phyloP scores from a whole-genome alignment of 53 echinoderm and acorn worm genomes.

The Patiria pectinifera region DNA sequence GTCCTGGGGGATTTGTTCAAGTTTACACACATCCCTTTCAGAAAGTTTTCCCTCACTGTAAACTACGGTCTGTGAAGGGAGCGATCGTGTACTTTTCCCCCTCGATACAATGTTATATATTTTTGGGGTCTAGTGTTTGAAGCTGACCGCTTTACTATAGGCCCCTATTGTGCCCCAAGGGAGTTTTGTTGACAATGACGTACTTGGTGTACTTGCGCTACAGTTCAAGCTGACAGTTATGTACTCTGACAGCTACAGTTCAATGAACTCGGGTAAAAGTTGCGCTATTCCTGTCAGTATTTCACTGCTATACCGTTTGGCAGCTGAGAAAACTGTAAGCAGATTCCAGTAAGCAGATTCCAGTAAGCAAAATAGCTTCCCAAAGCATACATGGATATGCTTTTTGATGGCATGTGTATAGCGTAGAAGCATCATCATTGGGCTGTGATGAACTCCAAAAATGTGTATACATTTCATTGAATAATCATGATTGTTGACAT shows the following conservation, averaged over 20 bases:
- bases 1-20: constrained; percentile 32
- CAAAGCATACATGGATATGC: too few relatives aligned
- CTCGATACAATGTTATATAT: background rate
- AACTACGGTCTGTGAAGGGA: background rate
- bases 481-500: too few relatives aligned
- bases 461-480: too few relatives aligned
- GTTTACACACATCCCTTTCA: background rate
- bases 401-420: too few relatives aligned
- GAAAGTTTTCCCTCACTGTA: too few relatives aligned
- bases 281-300: background rate
- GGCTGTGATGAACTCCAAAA: too few relatives aligned
- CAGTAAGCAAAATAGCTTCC: too few relatives aligned
- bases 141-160: background rate
- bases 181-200: background rate
- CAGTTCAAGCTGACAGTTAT: background rate
- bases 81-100: background rate
- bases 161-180: background rate
- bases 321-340: too few relatives aligned
- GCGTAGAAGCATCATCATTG: too few relatives aligned
- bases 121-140: background rate
- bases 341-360: too few relatives aligned
- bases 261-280: background rate
- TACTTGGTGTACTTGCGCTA: background rate
- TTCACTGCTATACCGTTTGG: too few relatives aligned
- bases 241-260: constrained; percentile 25